These are phyloP conservation scores for Semotilus atromaculatus DNA, from an alignment of 2,797 vertebrate species.

Conservation along the genomic window DNA sequence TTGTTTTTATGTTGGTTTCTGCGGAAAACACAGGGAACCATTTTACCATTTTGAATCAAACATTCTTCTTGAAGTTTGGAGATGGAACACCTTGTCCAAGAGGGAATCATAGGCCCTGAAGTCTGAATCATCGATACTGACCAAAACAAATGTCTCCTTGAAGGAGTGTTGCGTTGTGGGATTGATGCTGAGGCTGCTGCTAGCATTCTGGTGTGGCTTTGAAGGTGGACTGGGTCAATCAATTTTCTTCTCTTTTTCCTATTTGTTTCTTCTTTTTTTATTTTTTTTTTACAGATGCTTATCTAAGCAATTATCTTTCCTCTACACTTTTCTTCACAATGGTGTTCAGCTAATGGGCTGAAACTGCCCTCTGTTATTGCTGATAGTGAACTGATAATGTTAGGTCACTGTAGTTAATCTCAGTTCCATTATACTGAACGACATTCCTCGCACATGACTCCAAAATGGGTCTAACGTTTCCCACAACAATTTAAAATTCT, in stretches of 20 bases:
- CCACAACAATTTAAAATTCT: neutral
- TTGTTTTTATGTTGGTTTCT: neutral
- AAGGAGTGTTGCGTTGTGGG: conserved; percentile 34
- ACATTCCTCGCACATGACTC: neutral
- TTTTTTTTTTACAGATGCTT: conserved; percentile 50
- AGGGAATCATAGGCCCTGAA: conserved; percentile 15
- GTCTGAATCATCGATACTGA: conserved; percentile 42
- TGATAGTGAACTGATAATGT: conserved; percentile 49
- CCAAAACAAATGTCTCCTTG: conserved; percentile 42
- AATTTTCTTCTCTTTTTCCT: conserved; percentile 45
- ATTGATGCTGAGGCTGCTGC: conserved; percentile 27
- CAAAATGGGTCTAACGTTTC: conserved; percentile 47
- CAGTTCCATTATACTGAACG: conserved; percentile 19
- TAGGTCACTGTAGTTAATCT: conserved; percentile 45
- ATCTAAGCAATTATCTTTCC: conserved; percentile 65
- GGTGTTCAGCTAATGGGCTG: conserved; percentile 63
- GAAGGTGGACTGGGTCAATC: conserved; percentile 55
- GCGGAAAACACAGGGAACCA: neutral
- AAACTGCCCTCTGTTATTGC: conserved; percentile 55
- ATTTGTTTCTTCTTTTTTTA: conserved; percentile 21
- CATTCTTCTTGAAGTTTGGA: conserved; percentile 36
- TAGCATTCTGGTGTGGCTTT: conserved; percentile 28
- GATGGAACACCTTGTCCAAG: conserved; percentile 8
- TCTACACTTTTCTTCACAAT: conserved; percentile 55
- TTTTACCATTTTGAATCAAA: conserved; percentile 27